These are phyloP conservation scores for Hippoglossus stenolepis DNA, from an alignment of 2,113 vertebrate species.

Conservation along the genomic window DNA sequence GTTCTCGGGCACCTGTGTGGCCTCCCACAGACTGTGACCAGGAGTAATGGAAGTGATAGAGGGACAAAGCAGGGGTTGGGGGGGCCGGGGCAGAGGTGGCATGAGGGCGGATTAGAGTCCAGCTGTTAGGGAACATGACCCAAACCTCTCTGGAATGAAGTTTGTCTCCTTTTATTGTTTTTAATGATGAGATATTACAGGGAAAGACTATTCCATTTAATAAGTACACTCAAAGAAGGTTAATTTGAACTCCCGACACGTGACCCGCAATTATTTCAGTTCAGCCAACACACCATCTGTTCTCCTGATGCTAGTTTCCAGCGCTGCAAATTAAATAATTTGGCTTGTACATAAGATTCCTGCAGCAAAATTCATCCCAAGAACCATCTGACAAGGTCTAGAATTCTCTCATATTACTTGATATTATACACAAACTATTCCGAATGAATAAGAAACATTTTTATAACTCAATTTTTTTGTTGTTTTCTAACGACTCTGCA, in stretches of 20 bases:
- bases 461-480: no score
- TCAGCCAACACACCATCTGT: constrained; percentile 29
- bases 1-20: constrained; percentile 34
- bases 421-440: not conserved
- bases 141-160: not conserved
- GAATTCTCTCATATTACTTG: not conserved
- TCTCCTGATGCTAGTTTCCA: constrained; percentile 7
- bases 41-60: constrained; percentile 40
- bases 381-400: no score
- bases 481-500: not conserved
- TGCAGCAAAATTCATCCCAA: not conserved
- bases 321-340: constrained; percentile 12
- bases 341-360: not conserved
- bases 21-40: constrained; percentile 53
- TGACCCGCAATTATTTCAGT: constrained; percentile 11
- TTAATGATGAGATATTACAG: not conserved
- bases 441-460: not conserved
- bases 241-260: constrained; percentile 15
- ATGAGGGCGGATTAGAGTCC: not conserved
- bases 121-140: constrained; percentile 3
- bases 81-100: not conserved
- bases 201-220: not conserved
- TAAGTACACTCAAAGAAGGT: constrained; percentile 1
- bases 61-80: not conserved
- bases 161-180: not conserved